These are phyloP conservation scores for Chionoecetes opilio DNA, from an alignment of 1,140 invertebrate species.

Conservation along the genomic window DNA sequence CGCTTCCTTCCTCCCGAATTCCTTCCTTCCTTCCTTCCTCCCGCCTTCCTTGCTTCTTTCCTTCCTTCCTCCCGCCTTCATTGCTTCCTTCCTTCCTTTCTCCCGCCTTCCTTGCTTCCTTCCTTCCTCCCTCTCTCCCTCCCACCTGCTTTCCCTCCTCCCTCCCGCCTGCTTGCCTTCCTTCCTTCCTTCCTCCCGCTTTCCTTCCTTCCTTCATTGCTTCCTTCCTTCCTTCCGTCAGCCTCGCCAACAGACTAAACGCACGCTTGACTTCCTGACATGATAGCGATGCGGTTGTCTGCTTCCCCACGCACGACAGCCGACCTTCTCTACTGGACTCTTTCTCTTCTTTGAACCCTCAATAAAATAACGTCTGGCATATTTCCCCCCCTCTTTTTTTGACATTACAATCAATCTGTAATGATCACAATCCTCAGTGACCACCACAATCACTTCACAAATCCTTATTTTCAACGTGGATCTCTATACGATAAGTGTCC, in stretches of 20 bases:
- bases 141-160: too few relatives aligned
- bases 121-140: too few relatives aligned
- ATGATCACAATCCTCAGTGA: neutral
- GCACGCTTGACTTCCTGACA: neutral
- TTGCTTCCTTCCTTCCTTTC: too few relatives aligned
- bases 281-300: neutral
- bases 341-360: neutral
- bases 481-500: neutral
- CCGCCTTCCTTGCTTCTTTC: too few relatives aligned
- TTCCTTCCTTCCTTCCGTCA: neutral
- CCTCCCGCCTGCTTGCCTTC: too few relatives aligned
- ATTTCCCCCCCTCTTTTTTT: neutral
- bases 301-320: slow-evolving; percentile 16
- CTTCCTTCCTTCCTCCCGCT: neutral
- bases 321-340: neutral
- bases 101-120: too few relatives aligned
- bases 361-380: too few relatives aligned
- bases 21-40: too few relatives aligned
- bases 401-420: too few relatives aligned
- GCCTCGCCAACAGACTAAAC: neutral
- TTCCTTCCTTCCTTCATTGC: neutral
- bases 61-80: too few relatives aligned
- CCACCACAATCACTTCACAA: neutral
- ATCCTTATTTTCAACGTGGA: neutral
- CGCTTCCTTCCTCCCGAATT: too few relatives aligned